phyloP scores from a whole-genome alignment of 2,797 vertebrate species.

The Chaetodon trifasciatus region DNA sequence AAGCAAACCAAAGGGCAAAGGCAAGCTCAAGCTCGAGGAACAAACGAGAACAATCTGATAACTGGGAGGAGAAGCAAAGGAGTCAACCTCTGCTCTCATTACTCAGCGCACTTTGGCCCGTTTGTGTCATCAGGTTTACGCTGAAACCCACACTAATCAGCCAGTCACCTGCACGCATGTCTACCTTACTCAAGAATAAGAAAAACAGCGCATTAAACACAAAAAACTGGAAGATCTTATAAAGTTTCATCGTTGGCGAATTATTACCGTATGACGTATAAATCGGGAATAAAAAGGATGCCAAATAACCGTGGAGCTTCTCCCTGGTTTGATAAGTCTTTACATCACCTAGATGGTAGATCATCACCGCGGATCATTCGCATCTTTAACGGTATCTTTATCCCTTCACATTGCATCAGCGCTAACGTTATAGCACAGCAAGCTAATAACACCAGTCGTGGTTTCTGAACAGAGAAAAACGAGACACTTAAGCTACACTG shows the following conservation, averaged over 20 bases:
- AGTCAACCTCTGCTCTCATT: neutral
- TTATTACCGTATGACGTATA: neutral
- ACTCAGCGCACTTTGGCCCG: conserved; percentile 5
- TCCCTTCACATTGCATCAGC: fast-evolving
- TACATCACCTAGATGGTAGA: too few relatives aligned
- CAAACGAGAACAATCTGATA: neutral
- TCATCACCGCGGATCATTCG: neutral
- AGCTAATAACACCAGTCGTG: neutral
- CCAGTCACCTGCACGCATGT: neutral
- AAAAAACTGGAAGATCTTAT: neutral
- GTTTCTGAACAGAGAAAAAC: fast-evolving
- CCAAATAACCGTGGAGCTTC: too few relatives aligned
- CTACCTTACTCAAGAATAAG: fast-evolving
- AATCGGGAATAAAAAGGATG: neutral
- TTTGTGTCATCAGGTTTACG: neutral
- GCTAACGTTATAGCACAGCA: neutral
- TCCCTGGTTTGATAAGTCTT: neutral
- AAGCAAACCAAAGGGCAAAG: conserved; percentile 3
- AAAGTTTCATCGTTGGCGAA: fast-evolving
- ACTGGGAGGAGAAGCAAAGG: fast-evolving
- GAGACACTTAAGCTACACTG: fast-evolving
- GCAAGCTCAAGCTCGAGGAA: too few relatives aligned
- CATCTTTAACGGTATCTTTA: neutral
- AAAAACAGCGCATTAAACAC: neutral
- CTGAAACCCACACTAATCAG: neutral